Evolutionary conservation across 64 coral and sea anemone genomes (phyloP), one percentile per base, ranked within the genome.

Genomic region (Dendrophyllia cribrosa): DNA sequence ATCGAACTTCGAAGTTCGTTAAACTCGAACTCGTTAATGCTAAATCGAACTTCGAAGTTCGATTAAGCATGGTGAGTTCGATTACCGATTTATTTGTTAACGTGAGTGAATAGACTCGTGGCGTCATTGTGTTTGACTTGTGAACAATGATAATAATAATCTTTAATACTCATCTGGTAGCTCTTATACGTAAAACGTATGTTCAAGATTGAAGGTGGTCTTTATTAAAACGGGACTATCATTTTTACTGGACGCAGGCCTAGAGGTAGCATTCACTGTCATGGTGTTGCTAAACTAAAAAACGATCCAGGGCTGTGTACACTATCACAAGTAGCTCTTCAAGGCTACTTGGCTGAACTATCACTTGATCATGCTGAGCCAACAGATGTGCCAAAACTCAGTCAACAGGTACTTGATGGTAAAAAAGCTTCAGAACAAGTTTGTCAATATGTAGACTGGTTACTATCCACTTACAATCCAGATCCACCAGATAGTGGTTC

Each of bases 391-490:
- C 60, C 53, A 25, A 21, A 86, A 20, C 59, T 86, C 4, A 65
- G 64, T n/a, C 58, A 86, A 46, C 58, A 86, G 6, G 64, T 70
- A 63, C 58, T 65, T 51, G 59, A 59, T 86, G 82, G 82, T 66
- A 86, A 86, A n/a, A 67, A 66, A 67, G 82, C 82, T 67, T 59
- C 82, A 83, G 79, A 83, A 61, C 4, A 70, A 25, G 67, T 70
- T 70, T 70, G 67, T 70, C 79, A 22, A 24, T 59, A 55, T 83
- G 79, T 83, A 83, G 58, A 61, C 58, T 59, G 49, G 79, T 78
- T 78, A 59, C 76, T 86, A 67, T 67, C 82, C 55, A 86, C 82
- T 56, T 20, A 65, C 13, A 86, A 86, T 51, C 82, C 82, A 46
- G n/a, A 66, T 49, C 55, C 79, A 83, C 79, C 79, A 77, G 58